Evolutionary conservation across 1,140 invertebrate genomes (phyloP).

Genomic region (Stegodyphus mimosarum): DNA sequence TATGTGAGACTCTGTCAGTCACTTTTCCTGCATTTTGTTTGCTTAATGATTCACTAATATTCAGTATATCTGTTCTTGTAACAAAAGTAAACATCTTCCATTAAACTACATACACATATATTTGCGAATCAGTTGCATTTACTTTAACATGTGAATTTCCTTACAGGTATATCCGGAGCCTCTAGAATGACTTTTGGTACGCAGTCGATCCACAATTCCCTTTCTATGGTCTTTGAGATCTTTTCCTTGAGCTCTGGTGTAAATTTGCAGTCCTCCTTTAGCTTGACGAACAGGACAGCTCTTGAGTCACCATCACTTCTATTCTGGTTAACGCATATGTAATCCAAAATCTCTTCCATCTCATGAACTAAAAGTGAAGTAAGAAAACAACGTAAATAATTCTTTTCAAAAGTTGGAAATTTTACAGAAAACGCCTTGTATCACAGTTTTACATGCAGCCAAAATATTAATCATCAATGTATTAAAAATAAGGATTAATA

Average conservation of each 20-base stretch:
- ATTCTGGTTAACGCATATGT: conserved; percentile 15
- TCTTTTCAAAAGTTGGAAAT: too few species aligned
- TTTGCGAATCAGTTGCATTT: background rate
- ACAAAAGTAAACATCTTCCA: background rate
- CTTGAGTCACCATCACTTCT: background rate
- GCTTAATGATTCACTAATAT: too few species aligned
- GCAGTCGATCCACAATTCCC: conserved; percentile 15
- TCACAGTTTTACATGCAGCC: too few species aligned
- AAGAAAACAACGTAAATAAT: too few species aligned
- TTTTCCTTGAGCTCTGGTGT: conserved; percentile 13
- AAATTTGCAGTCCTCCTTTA: conserved; percentile 6
- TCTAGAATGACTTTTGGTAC: conserved; percentile 38
- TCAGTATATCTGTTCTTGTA: background rate
- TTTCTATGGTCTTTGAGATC: background rate
- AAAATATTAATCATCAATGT: too few species aligned
- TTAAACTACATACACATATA: background rate
- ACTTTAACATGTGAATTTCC: background rate
- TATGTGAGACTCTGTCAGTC: too few species aligned
- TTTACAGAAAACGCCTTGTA: too few species aligned
- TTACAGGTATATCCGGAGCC: conserved; percentile 22
- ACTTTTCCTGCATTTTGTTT: too few species aligned
- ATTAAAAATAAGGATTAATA: too few species aligned
- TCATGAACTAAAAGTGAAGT: conserved; percentile 11
- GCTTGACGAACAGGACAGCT: conserved; percentile 36
- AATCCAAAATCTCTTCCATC: conserved; percentile 39